phyloP scores from a whole-genome alignment of 1,140 invertebrate genomes.

The Drosophila gunungcola region DNA sequence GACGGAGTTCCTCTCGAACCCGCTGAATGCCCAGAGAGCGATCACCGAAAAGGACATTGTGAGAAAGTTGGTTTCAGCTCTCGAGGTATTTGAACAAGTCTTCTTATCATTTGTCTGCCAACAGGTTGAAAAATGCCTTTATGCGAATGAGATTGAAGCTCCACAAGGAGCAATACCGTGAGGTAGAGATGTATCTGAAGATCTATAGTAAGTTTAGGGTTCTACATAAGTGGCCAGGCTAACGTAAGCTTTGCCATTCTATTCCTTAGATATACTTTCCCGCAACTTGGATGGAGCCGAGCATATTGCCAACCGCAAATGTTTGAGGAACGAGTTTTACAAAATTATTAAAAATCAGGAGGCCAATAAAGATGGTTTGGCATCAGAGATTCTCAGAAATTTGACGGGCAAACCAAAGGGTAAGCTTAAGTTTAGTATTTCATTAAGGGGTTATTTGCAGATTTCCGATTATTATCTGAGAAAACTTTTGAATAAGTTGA shows the following conservation, averaged over 20 bases:
- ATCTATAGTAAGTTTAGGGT: conserved; percentile 55
- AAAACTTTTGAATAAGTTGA: too few relatives aligned
- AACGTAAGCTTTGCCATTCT: background rate
- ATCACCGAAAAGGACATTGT: conserved; percentile 64
- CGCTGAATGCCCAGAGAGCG: conserved; percentile 59
- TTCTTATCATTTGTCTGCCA: background rate
- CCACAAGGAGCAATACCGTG: conserved; percentile 40
- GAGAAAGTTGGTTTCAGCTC: conserved; percentile 52
- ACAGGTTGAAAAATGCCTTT: conserved; percentile 68
- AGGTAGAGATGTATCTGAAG: conserved; percentile 55
- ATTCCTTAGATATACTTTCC: conserved; percentile 56
- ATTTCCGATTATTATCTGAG: too few relatives aligned
- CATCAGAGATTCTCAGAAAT: conserved; percentile 64
- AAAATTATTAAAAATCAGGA: conserved; percentile 46
- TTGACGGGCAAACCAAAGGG: conserved; percentile 66
- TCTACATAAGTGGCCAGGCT: accelerated
- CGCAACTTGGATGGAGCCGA: conserved; percentile 62
- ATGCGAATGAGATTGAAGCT: conserved; percentile 53
- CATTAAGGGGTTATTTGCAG: too few relatives aligned
- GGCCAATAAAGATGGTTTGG: conserved; percentile 16
- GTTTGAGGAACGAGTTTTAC: conserved; percentile 64
- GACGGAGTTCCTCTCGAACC: conserved; percentile 67
- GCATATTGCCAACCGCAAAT: conserved; percentile 51
- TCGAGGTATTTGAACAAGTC: too few relatives aligned
- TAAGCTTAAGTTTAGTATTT: conserved; percentile 6